Conservation (phyloP, 2,113 vertebrate species). For the Cyanocitta stelleri region DNA sequence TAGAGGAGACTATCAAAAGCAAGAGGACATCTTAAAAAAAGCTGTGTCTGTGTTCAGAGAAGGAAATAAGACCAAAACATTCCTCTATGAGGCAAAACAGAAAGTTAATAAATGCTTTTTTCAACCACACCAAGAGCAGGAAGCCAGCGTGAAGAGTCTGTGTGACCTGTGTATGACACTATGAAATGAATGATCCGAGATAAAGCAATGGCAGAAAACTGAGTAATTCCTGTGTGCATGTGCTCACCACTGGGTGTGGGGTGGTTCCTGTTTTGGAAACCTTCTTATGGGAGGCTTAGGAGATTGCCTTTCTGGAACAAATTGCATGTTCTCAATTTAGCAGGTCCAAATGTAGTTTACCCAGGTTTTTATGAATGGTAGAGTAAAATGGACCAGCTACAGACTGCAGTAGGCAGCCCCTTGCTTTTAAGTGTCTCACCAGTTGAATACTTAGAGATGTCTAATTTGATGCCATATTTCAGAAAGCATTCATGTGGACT, state of each 20-base stretch:
- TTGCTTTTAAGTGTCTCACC: background rate
- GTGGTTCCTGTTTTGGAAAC: background rate
- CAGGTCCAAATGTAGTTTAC: background rate
- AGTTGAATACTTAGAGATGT: background rate
- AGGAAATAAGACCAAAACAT: background rate
- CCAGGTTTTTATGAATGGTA: background rate
- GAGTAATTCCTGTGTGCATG: background rate
- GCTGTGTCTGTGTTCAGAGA: background rate
- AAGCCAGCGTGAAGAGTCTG: background rate
- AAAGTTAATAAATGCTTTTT: background rate
- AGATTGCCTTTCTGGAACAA: background rate
- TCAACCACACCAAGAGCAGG: background rate
- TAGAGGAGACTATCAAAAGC: background rate
- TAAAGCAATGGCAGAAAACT: background rate
- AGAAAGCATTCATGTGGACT: background rate
- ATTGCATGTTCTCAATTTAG: background rate
- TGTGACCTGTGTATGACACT: background rate
- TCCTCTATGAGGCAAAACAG: background rate
- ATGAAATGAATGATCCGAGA: fast-evolving
- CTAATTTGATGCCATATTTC: background rate
- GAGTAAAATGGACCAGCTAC: background rate
- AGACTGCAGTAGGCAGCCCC: background rate
- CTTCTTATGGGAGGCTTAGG: background rate
- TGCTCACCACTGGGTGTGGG: background rate
- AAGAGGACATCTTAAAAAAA: background rate